These are phyloP conservation scores for Volucella zonaria DNA, from an alignment of 2,888 invertebrate species.

Conservation along the genomic window DNA sequence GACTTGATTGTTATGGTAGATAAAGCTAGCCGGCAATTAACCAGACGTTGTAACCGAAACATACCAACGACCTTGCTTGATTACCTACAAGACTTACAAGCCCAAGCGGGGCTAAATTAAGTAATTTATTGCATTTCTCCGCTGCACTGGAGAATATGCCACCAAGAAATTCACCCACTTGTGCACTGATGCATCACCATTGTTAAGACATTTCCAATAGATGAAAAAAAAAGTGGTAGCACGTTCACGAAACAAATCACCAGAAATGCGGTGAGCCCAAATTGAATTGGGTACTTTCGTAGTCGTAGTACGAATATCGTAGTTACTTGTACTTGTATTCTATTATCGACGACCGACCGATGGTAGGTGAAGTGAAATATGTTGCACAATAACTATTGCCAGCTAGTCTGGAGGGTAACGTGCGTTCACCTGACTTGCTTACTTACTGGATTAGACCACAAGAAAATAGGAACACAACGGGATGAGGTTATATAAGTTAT, in stretches of 20 bases:
- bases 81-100: constrained; percentile 31
- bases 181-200: constrained; percentile 68
- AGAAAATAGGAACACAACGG: constrained; percentile 50
- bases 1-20: constrained; percentile 14
- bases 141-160: constrained; percentile 32
- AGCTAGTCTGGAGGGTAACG: constrained; percentile 41
- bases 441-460: constrained; percentile 46
- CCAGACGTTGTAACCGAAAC: constrained; percentile 28
- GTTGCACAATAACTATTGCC: constrained; percentile 62
- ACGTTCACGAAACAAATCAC: constrained; percentile 48
- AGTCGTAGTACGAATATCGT: neutral
- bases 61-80: constrained; percentile 56
- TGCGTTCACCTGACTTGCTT: constrained; percentile 67
- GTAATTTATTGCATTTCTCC: constrained; percentile 42
- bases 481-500: constrained; percentile 65
- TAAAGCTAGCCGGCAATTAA: constrained; percentile 28
- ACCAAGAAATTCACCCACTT: constrained; percentile 58
- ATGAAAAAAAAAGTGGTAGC: constrained; percentile 32
- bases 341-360: constrained; percentile 7
- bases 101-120: constrained; percentile 52
- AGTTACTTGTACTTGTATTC: constrained; percentile 5
- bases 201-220: constrained; percentile 54
- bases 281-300: neutral
- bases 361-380: constrained; percentile 60
- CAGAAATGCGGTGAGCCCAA: constrained; percentile 49